phyloP scores from a whole-genome alignment of 1,140 invertebrate species.

The Drosophila ironensis region DNA sequence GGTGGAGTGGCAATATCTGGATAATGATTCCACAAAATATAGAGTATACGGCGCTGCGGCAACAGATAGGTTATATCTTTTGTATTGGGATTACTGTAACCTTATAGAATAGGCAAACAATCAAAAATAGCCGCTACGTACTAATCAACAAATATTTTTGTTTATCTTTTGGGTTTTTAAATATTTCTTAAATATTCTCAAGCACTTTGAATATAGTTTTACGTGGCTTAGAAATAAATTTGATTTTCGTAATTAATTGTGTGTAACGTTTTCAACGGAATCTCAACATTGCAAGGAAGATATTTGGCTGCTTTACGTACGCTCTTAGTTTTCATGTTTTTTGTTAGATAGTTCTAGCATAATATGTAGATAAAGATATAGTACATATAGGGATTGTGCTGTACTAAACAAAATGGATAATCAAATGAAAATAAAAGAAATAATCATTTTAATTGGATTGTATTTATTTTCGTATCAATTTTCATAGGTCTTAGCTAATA shows the following conservation, averaged over 20 bases:
- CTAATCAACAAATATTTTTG: conserved; percentile 70
- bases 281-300: conserved; percentile 78
- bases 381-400: too few species aligned
- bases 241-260: conserved; percentile 51
- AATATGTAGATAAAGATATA: neutral
- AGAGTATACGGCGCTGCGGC: conserved; percentile 42
- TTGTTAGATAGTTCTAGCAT: conserved; percentile 9
- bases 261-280: conserved; percentile 75
- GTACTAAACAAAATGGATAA: neutral
- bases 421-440: conserved; percentile 29
- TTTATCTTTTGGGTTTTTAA: conserved; percentile 42
- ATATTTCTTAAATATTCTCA: conserved; percentile 73
- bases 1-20: conserved; percentile 38
- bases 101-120: conserved; percentile 50
- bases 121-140: conserved; percentile 54
- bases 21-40: conserved; percentile 39
- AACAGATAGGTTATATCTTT: conserved; percentile 29
- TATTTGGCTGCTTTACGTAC: too few species aligned
- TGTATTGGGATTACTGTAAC: conserved; percentile 16
- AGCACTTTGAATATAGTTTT: conserved; percentile 68
- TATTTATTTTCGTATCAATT: conserved; percentile 46
- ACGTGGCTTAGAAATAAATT: conserved; percentile 59
- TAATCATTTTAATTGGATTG: conserved; percentile 44
- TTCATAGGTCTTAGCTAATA: conserved; percentile 58
- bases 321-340: conserved; percentile 18